Evolutionary conservation across 2,888 invertebrate species (phyloP), one percentile per base, ranked within the genome.

Genomic region (Hedya salicella): DNA sequence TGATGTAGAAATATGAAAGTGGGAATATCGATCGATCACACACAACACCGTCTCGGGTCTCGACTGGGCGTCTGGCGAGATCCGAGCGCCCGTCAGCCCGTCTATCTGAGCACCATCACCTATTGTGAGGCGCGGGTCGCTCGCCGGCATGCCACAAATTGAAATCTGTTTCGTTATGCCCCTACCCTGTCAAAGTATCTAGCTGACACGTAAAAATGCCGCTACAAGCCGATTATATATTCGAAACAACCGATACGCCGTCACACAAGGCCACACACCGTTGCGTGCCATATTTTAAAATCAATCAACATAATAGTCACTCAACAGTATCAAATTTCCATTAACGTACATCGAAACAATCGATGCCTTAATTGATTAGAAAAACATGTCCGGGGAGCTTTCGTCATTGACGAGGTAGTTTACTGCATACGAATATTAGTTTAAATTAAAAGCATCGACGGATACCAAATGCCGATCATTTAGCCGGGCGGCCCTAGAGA

Each of bases 31-130:
- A 86, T 86, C 85, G 83, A 86, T 86, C 85, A 86, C 79, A 81
- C 67, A 59, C 44, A 71, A 68, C 71, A 69, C 66, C 67, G 71
- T 72, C 70, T 67, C 69, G 72, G 59, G 68, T 42, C 52, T 44
- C 32, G 53, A 73, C 75, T 74, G 71, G 66, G 75, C 73, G 74
- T 73, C 74, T 74, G 72, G 73, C 73, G 74, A 76, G 76, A 70
- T 69, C 71, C 70, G 75, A 69, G 76, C 82, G 80, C 82, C 77
- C 82, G 86, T 88, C 89, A 84, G 78, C 83, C 36, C 88, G 87
- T 85, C 91, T 92, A 91, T 91, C 91, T 87, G 91, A 90, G 88
- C 90, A 89, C 82, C 86, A 91, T 91, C 90, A 89, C 85, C 86
- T 79, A 83, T 84, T 85, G 83, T 87, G 79, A 60, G 59, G 53